These are phyloP conservation scores for Stenodema calcarata DNA, from an alignment of 2,888 invertebrate species.

Conservation along the genomic window DNA sequence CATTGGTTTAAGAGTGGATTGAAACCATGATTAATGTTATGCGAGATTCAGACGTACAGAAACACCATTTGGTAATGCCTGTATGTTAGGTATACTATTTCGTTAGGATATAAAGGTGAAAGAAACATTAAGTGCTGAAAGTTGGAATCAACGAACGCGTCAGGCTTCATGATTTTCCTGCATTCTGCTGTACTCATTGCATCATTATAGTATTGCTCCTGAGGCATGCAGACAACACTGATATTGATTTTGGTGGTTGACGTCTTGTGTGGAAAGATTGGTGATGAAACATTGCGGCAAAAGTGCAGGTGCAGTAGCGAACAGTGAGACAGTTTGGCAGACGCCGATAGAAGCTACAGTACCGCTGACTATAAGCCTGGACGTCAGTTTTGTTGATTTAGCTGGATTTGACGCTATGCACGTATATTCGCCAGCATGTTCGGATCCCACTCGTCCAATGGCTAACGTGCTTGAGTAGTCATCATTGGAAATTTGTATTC, in stretches of 20 bases:
- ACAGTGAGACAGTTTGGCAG: slow-evolving; percentile 53
- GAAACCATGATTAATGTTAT: background rate
- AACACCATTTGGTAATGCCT: background rate
- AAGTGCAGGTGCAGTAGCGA: slow-evolving; percentile 54
- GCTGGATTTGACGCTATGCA: slow-evolving; percentile 76
- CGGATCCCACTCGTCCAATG: slow-evolving; percentile 73
- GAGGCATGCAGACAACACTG: slow-evolving; percentile 39
- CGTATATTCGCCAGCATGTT: slow-evolving; percentile 74
- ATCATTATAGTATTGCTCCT: slow-evolving; percentile 1
- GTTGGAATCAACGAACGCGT: background rate
- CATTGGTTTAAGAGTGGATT: background rate
- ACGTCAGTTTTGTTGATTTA: slow-evolving; percentile 72
- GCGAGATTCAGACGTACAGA: background rate
- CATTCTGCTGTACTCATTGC: background rate
- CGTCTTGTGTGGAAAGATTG: slow-evolving; percentile 27
- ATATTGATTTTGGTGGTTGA: slow-evolving; percentile 7
- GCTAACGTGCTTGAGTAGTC: slow-evolving; percentile 66
- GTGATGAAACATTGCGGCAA: slow-evolving; percentile 38
- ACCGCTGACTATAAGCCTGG: slow-evolving; percentile 75
- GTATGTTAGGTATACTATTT: background rate
- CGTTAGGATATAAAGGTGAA: background rate
- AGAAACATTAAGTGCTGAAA: background rate
- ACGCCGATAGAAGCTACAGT: slow-evolving; percentile 57
- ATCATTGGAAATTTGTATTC: slow-evolving; percentile 59
- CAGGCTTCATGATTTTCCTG: background rate